Evolutionary conservation across 2,797 vertebrate species (phyloP).

Genomic region (Rhabdomys pumilio): DNA sequence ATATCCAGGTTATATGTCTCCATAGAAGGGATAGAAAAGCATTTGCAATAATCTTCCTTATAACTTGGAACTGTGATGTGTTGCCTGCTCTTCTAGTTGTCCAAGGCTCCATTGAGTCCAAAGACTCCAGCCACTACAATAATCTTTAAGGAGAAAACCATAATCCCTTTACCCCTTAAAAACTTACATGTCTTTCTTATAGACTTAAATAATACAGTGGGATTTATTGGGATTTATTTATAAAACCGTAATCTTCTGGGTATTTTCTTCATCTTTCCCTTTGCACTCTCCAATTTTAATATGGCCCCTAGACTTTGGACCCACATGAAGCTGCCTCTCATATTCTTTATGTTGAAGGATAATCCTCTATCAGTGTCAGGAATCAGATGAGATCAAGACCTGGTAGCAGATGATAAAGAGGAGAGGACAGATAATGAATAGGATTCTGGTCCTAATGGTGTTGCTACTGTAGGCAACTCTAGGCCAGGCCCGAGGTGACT

Average conservation of each 20-base stretch:
- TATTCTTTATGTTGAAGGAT: not conserved
- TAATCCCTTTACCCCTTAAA: not conserved
- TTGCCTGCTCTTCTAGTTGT: conserved; percentile 7
- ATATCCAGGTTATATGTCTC: not conserved
- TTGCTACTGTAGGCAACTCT: not conserved
- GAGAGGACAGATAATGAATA: not conserved
- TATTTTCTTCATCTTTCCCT: not conserved
- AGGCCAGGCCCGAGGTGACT: not conserved
- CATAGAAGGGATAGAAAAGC: not conserved
- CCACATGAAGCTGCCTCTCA: not conserved
- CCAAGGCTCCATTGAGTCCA: not conserved
- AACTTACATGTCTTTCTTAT: conserved; percentile 5
- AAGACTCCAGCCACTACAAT: not conserved
- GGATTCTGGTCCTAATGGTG: not conserved
- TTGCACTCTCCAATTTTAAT: not conserved
- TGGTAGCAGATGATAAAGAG: not conserved
- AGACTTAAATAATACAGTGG: not conserved
- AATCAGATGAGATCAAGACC: not conserved
- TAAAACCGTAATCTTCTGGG: not conserved
- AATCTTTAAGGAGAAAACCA: conserved; percentile 14
- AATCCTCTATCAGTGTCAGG: not conserved
- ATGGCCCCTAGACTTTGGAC: not conserved
- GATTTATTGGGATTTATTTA: conserved; percentile 14
- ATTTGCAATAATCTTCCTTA: conserved; percentile 5
- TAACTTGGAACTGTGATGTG: not conserved